phyloP scores from a whole-genome alignment of 2,797 vertebrate species.

The Poliocrania exsul region DNA sequence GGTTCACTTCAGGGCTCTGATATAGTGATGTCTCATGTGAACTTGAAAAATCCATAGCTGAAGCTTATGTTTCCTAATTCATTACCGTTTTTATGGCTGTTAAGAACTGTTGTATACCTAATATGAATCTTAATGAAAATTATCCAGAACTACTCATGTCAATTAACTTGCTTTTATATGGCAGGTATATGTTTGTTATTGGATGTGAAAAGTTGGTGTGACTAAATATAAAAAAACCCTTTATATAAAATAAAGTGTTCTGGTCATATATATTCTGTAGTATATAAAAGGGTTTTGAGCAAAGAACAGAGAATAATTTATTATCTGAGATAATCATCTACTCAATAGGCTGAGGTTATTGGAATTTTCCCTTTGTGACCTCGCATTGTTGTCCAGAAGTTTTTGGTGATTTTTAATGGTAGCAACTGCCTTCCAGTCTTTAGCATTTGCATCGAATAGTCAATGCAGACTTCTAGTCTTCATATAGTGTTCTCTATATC shows the following conservation, averaged over 20 bases:
- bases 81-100: neutral
- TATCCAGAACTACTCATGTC: neutral
- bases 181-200: neutral
- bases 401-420: neutral
- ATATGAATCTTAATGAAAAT: neutral
- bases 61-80: neutral
- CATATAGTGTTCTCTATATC: neutral
- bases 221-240: neutral
- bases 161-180: neutral
- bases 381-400: neutral
- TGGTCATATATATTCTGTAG: neutral
- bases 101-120: neutral
- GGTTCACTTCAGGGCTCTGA: neutral
- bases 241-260: neutral
- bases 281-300: neutral
- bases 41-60: neutral
- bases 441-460: neutral
- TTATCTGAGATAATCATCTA: neutral
- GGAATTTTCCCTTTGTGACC: neutral
- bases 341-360: neutral
- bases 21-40: neutral
- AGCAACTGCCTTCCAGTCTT: neutral
- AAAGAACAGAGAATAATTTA: neutral
- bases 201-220: neutral
- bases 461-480: neutral